Conservation (phyloP, 1,140 invertebrate species). For the Vanessa atalanta region DNA sequence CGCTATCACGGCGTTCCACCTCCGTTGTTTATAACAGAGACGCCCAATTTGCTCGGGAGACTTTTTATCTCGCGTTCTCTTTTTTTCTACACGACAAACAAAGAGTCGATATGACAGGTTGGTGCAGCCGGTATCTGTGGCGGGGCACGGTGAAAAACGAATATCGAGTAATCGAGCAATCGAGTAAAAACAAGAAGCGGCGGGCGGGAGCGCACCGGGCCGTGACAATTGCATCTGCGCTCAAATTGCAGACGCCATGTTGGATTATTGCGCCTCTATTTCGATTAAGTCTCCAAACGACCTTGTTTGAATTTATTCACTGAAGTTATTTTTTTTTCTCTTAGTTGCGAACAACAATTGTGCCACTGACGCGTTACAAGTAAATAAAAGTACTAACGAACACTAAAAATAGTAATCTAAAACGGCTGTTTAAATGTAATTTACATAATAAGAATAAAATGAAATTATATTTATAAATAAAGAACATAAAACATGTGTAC, state of each 20-base stretch:
- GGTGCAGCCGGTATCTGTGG: constrained; percentile 67
- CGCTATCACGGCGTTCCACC: constrained; percentile 76
- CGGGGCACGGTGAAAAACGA: constrained; percentile 67
- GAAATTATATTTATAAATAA: not conserved
- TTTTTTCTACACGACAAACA: constrained; percentile 70
- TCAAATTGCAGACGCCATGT: constrained; percentile 67
- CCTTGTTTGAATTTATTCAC: constrained; percentile 44
- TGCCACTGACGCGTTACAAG: too few species aligned
- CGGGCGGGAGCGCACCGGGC: constrained; percentile 54
- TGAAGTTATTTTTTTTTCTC: not conserved
- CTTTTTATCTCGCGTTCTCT: constrained; percentile 73
- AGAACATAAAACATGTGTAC: constrained; percentile 40
- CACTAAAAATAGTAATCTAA: too few species aligned
- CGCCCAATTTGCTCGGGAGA: constrained; percentile 78
- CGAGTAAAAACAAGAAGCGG: constrained; percentile 73
- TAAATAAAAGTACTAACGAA: too few species aligned
- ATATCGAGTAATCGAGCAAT: constrained; percentile 68
- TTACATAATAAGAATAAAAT: not conserved
- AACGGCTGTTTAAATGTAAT: too few species aligned
- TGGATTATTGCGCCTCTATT: constrained; percentile 72
- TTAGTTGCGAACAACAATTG: not conserved
- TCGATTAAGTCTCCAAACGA: constrained; percentile 59
- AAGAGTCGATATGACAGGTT: constrained; percentile 78
- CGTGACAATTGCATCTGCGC: constrained; percentile 77
- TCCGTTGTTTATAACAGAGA: constrained; percentile 79